A percentile compares a stretch with the other conserved stretches of the same genome.
Evolutionary conservation across 1,140 invertebrate species (phyloP).

Genomic region (Drosophila rhopaloa): DNA sequence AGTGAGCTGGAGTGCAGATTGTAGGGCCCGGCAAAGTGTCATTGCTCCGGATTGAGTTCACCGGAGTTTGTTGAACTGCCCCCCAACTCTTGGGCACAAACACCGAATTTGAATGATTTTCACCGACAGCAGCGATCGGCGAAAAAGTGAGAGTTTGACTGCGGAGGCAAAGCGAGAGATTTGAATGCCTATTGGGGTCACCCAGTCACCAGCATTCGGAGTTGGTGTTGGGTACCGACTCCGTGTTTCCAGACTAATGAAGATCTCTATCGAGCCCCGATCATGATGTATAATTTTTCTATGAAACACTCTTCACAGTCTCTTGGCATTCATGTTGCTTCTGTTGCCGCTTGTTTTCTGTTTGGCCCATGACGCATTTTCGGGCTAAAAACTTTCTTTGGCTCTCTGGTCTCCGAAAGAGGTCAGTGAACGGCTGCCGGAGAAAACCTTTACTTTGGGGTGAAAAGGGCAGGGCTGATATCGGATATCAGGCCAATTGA

Average conservation of each 20-base stretch:
- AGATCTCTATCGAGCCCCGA: slow-evolving; percentile 56
- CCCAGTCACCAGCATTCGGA: slow-evolving; percentile 13
- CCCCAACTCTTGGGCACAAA: slow-evolving; percentile 9
- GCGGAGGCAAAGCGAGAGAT: slow-evolving; percentile 42
- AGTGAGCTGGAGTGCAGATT: slow-evolving; percentile 41
- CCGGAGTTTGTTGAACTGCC: slow-evolving; percentile 61
- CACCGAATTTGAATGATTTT: slow-evolving; percentile 61
- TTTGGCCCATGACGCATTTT: slow-evolving; percentile 56
- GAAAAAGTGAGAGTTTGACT: slow-evolving; percentile 72
- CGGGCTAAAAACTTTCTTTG: slow-evolving; percentile 61
- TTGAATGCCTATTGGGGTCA: slow-evolving; percentile 75
- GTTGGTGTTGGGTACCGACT: slow-evolving; percentile 8
- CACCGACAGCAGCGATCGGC: slow-evolving; percentile 36
- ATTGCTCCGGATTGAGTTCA: slow-evolving; percentile 75
- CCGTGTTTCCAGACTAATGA: slow-evolving; percentile 22
- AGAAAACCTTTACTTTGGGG: slow-evolving; percentile 1
- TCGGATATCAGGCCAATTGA: slow-evolving; percentile 30
- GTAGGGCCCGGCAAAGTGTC: slow-evolving; percentile 46
- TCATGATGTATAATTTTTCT: slow-evolving; percentile 44
- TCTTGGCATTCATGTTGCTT: slow-evolving; percentile 35
- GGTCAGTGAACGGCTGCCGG: slow-evolving; percentile 61
- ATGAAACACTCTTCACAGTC: slow-evolving; percentile 62
- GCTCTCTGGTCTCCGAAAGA: slow-evolving; percentile 33
- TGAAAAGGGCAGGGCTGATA: slow-evolving; percentile 33
- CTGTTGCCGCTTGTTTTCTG: slow-evolving; percentile 19